A percentile compares a stretch with the other conserved stretches of the same genome.
These are phyloP conservation scores for Hemibagrus wyckioides DNA, from an alignment of 2,113 vertebrate species.

Conservation along the genomic window DNA sequence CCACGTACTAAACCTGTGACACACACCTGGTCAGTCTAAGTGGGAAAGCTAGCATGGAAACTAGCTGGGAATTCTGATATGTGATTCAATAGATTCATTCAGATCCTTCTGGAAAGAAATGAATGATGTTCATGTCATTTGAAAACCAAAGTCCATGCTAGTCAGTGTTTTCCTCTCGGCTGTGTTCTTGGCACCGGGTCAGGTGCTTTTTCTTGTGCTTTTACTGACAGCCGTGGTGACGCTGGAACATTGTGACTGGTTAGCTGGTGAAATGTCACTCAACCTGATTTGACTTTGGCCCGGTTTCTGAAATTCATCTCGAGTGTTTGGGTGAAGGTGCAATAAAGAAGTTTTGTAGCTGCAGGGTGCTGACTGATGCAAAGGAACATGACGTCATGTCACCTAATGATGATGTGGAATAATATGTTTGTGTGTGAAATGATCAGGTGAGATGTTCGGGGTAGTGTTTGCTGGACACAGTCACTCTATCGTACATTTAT, in stretches of 20 bases:
- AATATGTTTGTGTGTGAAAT: slow-evolving; percentile 4
- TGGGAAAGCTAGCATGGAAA: neutral
- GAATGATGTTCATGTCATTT: neutral
- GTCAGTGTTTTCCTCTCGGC: neutral
- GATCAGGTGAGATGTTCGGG: neutral
- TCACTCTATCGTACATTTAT: neutral
- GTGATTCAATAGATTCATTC: no score
- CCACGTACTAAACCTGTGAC: no score
- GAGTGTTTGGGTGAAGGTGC: slow-evolving; percentile 18
- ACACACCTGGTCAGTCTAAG: no score
- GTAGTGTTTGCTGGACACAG: neutral
- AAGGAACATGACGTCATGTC: slow-evolving; percentile 23
- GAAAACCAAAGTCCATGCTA: neutral
- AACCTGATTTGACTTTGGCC: slow-evolving; percentile 5
- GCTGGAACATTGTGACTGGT: slow-evolving; percentile 7
- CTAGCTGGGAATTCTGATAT: neutral
- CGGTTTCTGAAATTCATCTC: neutral
- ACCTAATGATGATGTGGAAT: slow-evolving; percentile 12
- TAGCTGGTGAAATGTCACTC: slow-evolving; percentile 26
- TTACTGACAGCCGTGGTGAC: slow-evolving; percentile 13
- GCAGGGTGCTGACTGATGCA: neutral
- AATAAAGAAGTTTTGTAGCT: neutral
- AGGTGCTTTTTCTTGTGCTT: neutral
- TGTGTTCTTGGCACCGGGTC: slow-evolving; percentile 11
- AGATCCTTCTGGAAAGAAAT: neutral